Evolutionary conservation across 2,797 vertebrate genomes (phyloP).

Genomic region (Cyprinella venusta): DNA sequence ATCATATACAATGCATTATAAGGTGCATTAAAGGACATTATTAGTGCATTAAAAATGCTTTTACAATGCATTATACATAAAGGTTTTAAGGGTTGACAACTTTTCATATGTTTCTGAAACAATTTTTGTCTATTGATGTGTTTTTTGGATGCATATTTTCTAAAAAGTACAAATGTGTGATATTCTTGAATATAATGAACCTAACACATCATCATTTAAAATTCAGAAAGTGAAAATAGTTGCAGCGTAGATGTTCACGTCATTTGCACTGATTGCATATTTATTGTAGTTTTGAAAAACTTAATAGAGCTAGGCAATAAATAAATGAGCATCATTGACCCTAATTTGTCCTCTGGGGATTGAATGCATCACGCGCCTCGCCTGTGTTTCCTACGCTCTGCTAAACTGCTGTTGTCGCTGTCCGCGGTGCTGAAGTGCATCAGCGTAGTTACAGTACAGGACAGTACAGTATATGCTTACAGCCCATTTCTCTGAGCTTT

Average conservation of each 20-base stretch:
- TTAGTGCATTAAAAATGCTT: too few species aligned
- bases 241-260: background rate
- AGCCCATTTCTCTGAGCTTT: background rate
- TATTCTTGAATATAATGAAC: background rate
- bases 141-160: background rate
- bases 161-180: background rate
- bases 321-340: background rate
- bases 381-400: background rate
- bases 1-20: background rate
- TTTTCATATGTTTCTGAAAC: background rate
- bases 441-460: background rate
- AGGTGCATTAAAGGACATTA: background rate
- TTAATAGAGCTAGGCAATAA: background rate
- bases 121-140: background rate
- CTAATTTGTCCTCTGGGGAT: background rate
- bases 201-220: background rate
- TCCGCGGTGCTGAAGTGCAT: conserved; percentile 69
- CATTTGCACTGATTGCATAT: background rate
- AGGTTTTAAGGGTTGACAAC: background rate
- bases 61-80: background rate
- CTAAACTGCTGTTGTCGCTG: conserved; percentile 54
- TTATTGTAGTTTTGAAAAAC: background rate
- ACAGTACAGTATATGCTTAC: background rate
- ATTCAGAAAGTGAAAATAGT: background rate
- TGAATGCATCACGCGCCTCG: background rate